Percentiles rank a stretch among this genome's conserved stretches.
Conservation (phyloP, 2,888 invertebrate genomes). For the Tachystola acroxantha region DNA sequence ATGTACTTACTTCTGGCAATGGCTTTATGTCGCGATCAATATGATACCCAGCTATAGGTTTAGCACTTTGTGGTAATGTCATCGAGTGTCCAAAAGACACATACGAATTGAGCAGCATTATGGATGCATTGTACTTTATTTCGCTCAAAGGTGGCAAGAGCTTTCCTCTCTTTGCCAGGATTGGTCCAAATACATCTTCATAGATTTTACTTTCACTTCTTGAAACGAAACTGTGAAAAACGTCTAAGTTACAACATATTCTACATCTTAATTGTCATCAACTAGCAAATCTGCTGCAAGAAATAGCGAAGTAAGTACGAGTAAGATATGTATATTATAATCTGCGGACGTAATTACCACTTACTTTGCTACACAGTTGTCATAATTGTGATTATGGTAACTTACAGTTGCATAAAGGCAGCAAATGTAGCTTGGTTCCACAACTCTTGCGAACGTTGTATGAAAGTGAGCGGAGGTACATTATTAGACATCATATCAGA, state of each 20-base stretch:
- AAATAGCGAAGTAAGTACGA: too few relatives aligned
- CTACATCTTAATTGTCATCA: too few relatives aligned
- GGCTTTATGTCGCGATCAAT: conserved; percentile 35
- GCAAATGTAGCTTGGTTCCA: conserved; percentile 1
- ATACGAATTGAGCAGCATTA: conserved; percentile 47
- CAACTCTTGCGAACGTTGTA: conserved; percentile 14
- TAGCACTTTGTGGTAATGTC: conserved; percentile 42
- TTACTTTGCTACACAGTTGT: too few relatives aligned
- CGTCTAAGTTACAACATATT: too few relatives aligned
- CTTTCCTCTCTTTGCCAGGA: conserved; percentile 30
- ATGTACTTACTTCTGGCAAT: conserved; percentile 33
- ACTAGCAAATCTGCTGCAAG: too few relatives aligned
- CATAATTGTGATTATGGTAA: background rate
- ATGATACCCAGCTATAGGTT: conserved; percentile 47
- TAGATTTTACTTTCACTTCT: conserved; percentile 14
- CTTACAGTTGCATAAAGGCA: background rate
- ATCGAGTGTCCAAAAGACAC: conserved; percentile 30
- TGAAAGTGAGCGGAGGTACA: conserved; percentile 18
- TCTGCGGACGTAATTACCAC: too few relatives aligned
- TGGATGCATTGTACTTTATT: conserved; percentile 38
- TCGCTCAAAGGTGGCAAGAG: conserved; percentile 30
- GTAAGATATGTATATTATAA: too few relatives aligned
- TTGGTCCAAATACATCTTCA: conserved; percentile 21
- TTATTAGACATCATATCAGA: conserved; percentile 13
- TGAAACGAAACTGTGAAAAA: conserved; percentile 2